These are phyloP conservation scores for Dynastes hyllus DNA, from an alignment of 2,888 invertebrate species.

Conservation along the genomic window DNA sequence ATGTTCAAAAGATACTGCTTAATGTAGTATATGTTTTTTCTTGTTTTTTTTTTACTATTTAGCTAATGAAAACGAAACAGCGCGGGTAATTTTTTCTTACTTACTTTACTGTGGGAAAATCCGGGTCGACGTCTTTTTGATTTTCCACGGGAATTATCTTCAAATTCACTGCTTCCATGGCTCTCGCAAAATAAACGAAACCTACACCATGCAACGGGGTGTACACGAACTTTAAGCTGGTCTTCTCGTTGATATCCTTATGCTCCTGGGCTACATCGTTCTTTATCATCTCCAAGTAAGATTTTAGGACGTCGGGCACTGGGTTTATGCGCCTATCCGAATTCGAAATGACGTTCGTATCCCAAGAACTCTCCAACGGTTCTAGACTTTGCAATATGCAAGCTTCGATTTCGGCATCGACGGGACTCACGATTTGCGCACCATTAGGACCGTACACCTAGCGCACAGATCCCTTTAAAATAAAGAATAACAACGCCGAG, in stretches of 20 bases:
- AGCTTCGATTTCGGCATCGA: slow-evolving; percentile 89
- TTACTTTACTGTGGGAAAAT: slow-evolving; percentile 93
- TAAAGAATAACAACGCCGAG: background rate
- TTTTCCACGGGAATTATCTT: slow-evolving; percentile 80
- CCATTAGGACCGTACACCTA: slow-evolving; percentile 95
- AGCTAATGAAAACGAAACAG: too few species aligned
- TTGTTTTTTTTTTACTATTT: too few species aligned
- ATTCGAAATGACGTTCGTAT: slow-evolving; percentile 75
- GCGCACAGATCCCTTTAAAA: background rate
- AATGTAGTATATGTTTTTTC: too few species aligned
- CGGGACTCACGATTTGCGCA: slow-evolving; percentile 94
- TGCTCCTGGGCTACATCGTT: slow-evolving; percentile 74
- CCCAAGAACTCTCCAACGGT: slow-evolving; percentile 88
- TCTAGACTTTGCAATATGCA: slow-evolving; percentile 84
- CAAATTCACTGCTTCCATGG: slow-evolving; percentile 84
- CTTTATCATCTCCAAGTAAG: slow-evolving; percentile 80
- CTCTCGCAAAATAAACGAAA: slow-evolving; percentile 82
- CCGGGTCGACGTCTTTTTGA: slow-evolving; percentile 93
- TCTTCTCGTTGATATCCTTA: slow-evolving; percentile 74
- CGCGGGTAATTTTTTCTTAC: slow-evolving; percentile 26
- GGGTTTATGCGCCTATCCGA: slow-evolving; percentile 78
- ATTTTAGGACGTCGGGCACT: slow-evolving; percentile 76
- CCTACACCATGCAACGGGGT: slow-evolving; percentile 99
- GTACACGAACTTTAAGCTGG: slow-evolving; percentile 84
- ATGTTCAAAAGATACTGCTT: too few species aligned